A percentile compares a stretch with the other conserved stretches of the same genome.
Conservation (phyloP, 1,140 invertebrate genomes). For the Neotoxoptera formosana region DNA sequence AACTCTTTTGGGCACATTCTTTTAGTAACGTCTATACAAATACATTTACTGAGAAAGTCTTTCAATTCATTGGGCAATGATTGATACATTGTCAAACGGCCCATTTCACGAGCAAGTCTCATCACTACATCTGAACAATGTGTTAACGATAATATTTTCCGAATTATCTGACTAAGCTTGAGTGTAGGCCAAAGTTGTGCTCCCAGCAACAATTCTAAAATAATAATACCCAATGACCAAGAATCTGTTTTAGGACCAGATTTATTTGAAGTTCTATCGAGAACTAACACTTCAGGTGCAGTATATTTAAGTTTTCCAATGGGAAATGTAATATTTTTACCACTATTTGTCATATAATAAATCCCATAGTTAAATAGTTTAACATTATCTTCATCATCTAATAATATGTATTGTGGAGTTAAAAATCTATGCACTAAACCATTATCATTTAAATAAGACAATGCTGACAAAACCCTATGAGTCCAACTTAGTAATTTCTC, state of each 20-base stretch:
- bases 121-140: conserved; percentile 74
- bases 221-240: conserved; percentile 90
- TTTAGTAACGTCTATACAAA: conserved; percentile 72
- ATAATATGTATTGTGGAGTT: conserved; percentile 82
- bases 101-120: conserved; percentile 79
- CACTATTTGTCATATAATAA: conserved; percentile 88
- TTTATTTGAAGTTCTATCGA: conserved; percentile 59
- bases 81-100: conserved; percentile 70
- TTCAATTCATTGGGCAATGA: conserved; percentile 67
- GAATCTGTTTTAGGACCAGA: conserved; percentile 80
- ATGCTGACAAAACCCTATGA: conserved; percentile 76
- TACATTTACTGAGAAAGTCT: conserved; percentile 73
- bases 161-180: conserved; percentile 75
- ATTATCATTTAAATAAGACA: conserved; percentile 77
- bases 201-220: conserved; percentile 77
- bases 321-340: conserved; percentile 88
- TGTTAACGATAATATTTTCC: conserved; percentile 77
- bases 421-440: conserved; percentile 83
- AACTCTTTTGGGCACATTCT: conserved; percentile 72
- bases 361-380: conserved; percentile 93
- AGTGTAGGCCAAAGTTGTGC: conserved; percentile 74
- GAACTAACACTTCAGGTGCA: conserved; percentile 83
- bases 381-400: conserved; percentile 75
- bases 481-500: conserved; percentile 71
- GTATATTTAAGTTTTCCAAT: conserved; percentile 87